Evolutionary conservation across 2,888 invertebrate genomes (phyloP).

Genomic region (Drosophila rubida): DNA sequence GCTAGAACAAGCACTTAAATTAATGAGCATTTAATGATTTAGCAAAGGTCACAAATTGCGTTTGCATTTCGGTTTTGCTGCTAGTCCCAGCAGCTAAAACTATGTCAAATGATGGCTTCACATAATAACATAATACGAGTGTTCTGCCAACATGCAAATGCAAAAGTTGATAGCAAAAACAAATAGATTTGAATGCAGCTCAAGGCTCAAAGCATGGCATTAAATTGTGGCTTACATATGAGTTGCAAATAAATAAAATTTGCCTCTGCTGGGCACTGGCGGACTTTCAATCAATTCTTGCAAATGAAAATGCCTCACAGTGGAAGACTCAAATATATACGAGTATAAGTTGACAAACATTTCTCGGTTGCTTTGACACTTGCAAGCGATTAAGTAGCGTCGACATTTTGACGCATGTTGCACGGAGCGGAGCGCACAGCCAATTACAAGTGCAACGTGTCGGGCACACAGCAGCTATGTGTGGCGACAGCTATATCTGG

Average conservation of each 20-base stretch:
- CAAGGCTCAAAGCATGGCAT: background rate
- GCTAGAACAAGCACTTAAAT: background rate
- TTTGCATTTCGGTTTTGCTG: background rate
- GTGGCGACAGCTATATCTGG: slow-evolving; percentile 62
- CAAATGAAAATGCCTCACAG: no score
- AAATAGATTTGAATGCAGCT: slow-evolving; percentile 9
- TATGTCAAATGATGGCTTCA: background rate
- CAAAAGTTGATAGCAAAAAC: background rate
- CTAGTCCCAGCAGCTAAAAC: background rate
- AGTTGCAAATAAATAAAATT: slow-evolving; percentile 4
- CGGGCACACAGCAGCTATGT: no score
- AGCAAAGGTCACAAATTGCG: background rate
- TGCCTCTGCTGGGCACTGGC: no score
- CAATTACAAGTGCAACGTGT: slow-evolving; percentile 66
- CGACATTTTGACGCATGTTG: no score
- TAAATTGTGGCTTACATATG: background rate
- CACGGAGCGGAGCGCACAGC: slow-evolving; percentile 36
- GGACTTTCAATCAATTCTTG: no score
- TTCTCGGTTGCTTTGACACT: no score
- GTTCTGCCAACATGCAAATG: background rate
- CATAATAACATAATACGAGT: background rate
- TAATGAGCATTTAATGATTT: slow-evolving; percentile 7
- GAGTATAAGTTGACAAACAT: no score
- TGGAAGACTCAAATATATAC: no score
- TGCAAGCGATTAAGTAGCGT: no score